Evolutionary conservation across 2,888 invertebrate genomes (phyloP).

Genomic region (Matsumyia berberina): DNA sequence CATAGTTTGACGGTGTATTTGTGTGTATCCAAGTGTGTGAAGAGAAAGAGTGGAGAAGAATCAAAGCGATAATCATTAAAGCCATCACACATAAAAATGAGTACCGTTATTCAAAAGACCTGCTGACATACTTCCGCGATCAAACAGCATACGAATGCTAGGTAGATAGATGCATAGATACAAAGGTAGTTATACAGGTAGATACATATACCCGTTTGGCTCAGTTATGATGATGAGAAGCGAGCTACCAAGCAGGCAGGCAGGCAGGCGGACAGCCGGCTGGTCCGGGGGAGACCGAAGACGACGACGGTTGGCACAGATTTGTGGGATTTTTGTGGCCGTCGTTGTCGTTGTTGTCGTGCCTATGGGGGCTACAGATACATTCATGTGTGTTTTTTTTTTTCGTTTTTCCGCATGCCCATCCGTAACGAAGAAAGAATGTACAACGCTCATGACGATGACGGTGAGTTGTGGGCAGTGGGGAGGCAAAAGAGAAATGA

Average conservation of each 20-base stretch:
- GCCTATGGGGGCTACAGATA: conserved; percentile 30
- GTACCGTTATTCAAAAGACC: conserved; percentile 84
- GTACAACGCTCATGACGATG: conserved; percentile 31
- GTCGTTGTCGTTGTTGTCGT: conserved; percentile 50
- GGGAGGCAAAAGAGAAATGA: conserved; percentile 57
- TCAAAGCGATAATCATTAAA: conserved; percentile 75
- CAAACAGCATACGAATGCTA: conserved; percentile 77
- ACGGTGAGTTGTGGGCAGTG: neutral
- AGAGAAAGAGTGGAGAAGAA: conserved; percentile 60
- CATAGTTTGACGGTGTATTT: no score
- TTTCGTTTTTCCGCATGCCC: conserved; percentile 69
- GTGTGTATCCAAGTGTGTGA: conserved; percentile 24
- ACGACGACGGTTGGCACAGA: conserved; percentile 68
- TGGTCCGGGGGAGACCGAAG: conserved; percentile 38
- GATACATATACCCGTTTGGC: conserved; percentile 59
- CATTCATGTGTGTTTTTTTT: conserved; percentile 31
- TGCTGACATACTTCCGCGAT: conserved; percentile 85
- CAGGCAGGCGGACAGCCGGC: neutral
- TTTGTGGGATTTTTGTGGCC: conserved; percentile 76
- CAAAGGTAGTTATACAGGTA: conserved; percentile 56
- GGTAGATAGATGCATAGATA: conserved; percentile 51
- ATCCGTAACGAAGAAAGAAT: conserved; percentile 75
- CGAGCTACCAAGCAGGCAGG: conserved; percentile 15
- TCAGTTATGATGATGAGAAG: conserved; percentile 65
- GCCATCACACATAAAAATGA: conserved; percentile 78